Base-by-base conservation (phyloP, 2,113 vertebrate species). In the Natator depressus region DNA sequence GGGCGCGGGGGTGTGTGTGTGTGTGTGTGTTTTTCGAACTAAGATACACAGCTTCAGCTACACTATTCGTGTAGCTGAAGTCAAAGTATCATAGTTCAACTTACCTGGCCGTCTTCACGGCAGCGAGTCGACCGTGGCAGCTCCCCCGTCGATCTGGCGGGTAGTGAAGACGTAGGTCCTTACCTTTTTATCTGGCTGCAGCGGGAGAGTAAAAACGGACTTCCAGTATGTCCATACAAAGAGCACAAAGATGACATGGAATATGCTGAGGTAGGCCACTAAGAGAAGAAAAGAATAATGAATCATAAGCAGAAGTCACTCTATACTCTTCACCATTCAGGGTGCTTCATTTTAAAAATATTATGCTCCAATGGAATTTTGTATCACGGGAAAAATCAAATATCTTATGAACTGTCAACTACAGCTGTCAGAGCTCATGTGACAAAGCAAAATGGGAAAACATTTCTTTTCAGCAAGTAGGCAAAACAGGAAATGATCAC, bases 221-320 rank as follows among this genome's bases (percentile, higher is more conserved):
- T 99, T 99, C 99, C 99, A 99, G 27, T 99, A 99, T 0, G 99
- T 99, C 99, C 99, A 99, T 86, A 98, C 98, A 96, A 99, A 99
- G 98, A 99, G 99, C 92, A 99, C 98, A 97, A 99, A 99, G 95
- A 99, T 99, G 93, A 99, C 97, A 94, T 99, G 99, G 97, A 99
- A 99, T 54, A 99, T 96, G 89, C 98, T 95, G 82, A 99, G 98
- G 98, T 99, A 99, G 95, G 98, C 96, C 98, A 98, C 99, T 99
- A 98, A 97, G 87, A 22, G 31, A 91, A 84, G 83, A 11, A 96
- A 76, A 94, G 82, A 95, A 80, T 2, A 88, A 83, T 84, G 75
- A 94, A 17, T 93, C 91, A 53, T 93, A 79, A 76, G 46, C 14
- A 75, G 38, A 75, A 24, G 4, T 91, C 87, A 57, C 31, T 49